phyloP scores from a whole-genome alignment of 1,140 invertebrate species.

The Trachymyrmex cornetzi region DNA sequence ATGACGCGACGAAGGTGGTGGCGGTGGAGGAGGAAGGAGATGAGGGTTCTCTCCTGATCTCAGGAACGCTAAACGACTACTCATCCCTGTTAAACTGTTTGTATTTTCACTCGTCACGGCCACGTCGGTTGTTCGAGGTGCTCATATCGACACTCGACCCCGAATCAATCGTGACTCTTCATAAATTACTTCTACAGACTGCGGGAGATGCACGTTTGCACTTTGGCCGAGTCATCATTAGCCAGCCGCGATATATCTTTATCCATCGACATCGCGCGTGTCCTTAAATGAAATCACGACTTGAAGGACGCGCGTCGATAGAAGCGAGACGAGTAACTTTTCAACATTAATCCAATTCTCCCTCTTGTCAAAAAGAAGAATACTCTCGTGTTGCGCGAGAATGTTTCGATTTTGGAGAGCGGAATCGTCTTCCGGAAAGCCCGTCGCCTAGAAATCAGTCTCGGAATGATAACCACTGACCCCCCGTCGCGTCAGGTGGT shows the following conservation, averaged over 20 bases:
- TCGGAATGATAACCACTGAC: conserved; percentile 79
- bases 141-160: conserved; percentile 81
- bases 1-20: conserved; percentile 28
- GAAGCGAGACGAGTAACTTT: conserved; percentile 1
- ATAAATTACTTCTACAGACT: conserved; percentile 70
- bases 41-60: conserved; percentile 74
- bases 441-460: background rate
- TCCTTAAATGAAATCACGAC: conserved; percentile 77
- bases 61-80: conserved; percentile 83
- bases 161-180: conserved; percentile 80
- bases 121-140: conserved; percentile 76
- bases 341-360: conserved; percentile 63
- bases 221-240: conserved; percentile 81
- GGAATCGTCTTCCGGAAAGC: conserved; percentile 14
- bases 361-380: background rate
- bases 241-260: conserved; percentile 80
- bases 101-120: conserved; percentile 86
- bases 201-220: conserved; percentile 50
- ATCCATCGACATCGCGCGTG: conserved; percentile 80
- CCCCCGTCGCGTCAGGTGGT: conserved; percentile 79
- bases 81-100: conserved; percentile 86
- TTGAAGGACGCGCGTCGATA: conserved; percentile 39
- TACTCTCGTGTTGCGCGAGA: background rate
- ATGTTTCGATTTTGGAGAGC: background rate
- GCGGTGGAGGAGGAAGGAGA: conserved; percentile 15